phyloP scores from a whole-genome alignment of 2,113 vertebrate species.

The Actenoides lindsayi region DNA sequence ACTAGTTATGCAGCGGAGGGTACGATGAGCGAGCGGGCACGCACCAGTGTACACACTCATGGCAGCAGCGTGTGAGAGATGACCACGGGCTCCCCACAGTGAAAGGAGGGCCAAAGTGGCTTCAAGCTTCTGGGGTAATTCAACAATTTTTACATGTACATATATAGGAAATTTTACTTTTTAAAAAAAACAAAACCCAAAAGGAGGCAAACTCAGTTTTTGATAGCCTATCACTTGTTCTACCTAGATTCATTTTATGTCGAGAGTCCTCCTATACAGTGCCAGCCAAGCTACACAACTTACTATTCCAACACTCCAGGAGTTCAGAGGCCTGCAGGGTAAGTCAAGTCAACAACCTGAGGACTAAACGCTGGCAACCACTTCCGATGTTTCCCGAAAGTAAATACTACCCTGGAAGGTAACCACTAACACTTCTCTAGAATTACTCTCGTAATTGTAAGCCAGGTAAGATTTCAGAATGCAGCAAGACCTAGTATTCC shows the following conservation, averaged over 20 bases:
- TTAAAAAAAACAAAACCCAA: too few species aligned
- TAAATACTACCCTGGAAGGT: neutral
- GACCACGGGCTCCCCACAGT: neutral
- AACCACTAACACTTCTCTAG: neutral
- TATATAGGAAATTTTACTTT: too few species aligned
- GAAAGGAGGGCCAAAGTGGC: neutral
- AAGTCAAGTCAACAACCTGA: neutral
- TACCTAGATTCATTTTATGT: accelerated
- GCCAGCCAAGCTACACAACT: neutral
- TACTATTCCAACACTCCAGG: neutral
- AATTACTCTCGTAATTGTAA: neutral
- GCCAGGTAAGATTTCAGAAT: neutral
- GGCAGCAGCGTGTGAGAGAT: neutral
- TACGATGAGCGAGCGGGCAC: accelerated
- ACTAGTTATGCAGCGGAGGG: neutral
- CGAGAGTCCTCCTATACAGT: neutral
- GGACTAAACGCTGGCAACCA: neutral
- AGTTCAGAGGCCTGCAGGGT: neutral
- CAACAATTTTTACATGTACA: too few species aligned
- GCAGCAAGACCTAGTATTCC: neutral
- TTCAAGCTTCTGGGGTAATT: neutral
- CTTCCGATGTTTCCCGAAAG: neutral
- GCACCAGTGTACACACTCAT: accelerated
- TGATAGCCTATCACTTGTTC: neutral
- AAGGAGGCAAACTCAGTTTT: neutral